Base-by-base conservation (phyloP, 2,797 vertebrate genomes). In the Acridotheres tristis region DNA sequence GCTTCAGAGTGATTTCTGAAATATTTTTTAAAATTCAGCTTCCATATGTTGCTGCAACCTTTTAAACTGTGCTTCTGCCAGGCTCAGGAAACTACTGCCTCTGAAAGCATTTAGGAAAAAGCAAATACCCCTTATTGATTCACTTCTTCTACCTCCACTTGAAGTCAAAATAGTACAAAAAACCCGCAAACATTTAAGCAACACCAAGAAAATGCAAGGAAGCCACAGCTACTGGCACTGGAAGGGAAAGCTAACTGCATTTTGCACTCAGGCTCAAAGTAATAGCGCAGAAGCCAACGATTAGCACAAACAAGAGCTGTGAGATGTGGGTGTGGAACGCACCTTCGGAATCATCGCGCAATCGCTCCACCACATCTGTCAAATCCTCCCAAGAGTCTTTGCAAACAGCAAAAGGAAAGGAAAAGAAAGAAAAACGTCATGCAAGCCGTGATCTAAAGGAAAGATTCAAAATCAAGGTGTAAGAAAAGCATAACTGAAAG, bases 371-470 rank as follows among this genome's bases (percentile, higher is more conserved):
- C 98, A 98, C 98, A 98, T 98, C 98, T 98, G 98, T 98, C 98
- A 99, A 98, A 99, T 99, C 98, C 98, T 98, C 98, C 98, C 98
- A 99, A 98, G 98, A 99, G 98, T 98, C 98, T 99, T 99, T 98
- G 98, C 98, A 98, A 98, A 98, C 96, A 96, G 98, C 97, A 98
- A 98, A 98, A 98, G 96, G 97, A 98, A 98, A 98, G 97, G 98
- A 97, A 97, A 98, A 98, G 97, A 98, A 98, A 98, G 96, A 96
- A 96, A 90, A 98, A 98, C 92, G 98, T 98, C 98, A 98, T 98
- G 98, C 98, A 98, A 97, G 98, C 97, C 87, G 84, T 97, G 97
- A 94, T 93, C 90, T 69, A 96, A 98, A 97, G 97, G 96, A 96
- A 97, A 97, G 95, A 85, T 82, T 95, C 63, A 94, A 96, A 96